Evolutionary conservation across 1,140 invertebrate species (phyloP), one percentile per base, ranked within the genome.

Genomic region (Drosophila kanapiae): DNA sequence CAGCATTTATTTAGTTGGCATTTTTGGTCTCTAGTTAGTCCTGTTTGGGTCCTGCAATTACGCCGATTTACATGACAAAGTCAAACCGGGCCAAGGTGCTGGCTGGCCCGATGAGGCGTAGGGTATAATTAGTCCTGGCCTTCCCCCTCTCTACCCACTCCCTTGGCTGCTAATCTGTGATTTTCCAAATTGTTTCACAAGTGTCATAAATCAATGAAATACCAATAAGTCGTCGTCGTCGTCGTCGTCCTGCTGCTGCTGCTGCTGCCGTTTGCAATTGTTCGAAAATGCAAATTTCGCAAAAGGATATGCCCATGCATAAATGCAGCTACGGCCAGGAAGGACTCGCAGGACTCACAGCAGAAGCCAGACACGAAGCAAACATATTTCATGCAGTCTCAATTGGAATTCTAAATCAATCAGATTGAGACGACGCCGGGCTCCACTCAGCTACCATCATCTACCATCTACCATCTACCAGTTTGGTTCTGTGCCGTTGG

Each of bases 401-500:
- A 91, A 91, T 91, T 91, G 88, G 86, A 91, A 91, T 91, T 91
- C 88, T 91, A 91, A 91, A 91, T 91, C 88, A 91, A 91, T 91
- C 88, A 91, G 88, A 91, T 91, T 91, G 87, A 91, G 83, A 91
- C 81, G 85, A 85, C 80, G 82, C 77, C 74, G 60, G 62, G 62
- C 69, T 29, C 53, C 71, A 75, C 72, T 75, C 51, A 14, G 70
- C 33, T 43, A 35, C 47, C 57, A 54, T 60, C 45, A 57, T 49
- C 47, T 68, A 51, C 53, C 53, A 38, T 54, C 18, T 37, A 13
- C 31, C 51, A 23, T 53, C 13, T 49, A 29, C 33, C 48, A 48
- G 67, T 53, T 65, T 33, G 38, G 60, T 68, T 68, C 67, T 53
- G 47, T 54, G 67, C 38, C 63, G 18, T 33, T 29, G 37, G 53